Conservation (phyloP, 2,113 vertebrate species). For the Chaenocephalus aceratus region DNA sequence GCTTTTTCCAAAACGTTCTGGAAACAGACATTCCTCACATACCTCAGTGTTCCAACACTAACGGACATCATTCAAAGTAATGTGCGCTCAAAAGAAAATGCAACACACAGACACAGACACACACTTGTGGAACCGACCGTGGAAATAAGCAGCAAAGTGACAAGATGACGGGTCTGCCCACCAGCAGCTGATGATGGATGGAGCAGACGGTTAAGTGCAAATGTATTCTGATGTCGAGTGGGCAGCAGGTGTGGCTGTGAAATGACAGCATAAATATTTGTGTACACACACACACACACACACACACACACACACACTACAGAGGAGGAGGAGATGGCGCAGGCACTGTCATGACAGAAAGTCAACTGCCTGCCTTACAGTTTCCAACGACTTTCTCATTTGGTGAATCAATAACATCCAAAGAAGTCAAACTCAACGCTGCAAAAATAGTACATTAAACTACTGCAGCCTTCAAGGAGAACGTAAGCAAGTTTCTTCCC, state of each 20-base stretch:
- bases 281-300: neutral
- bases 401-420: neutral
- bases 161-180: neutral
- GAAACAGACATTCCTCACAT: constrained; percentile 43
- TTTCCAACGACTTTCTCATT: neutral
- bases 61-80: constrained; percentile 26
- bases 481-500: neutral
- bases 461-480: neutral
- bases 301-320: neutral
- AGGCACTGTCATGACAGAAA: neutral
- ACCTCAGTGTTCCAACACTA: constrained; percentile 19
- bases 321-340: neutral
- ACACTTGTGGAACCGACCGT: neutral
- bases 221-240: constrained; percentile 1
- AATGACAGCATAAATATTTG: constrained; percentile 5
- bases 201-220: neutral
- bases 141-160: neutral
- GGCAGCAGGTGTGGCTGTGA: constrained; percentile 1
- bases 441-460: neutral
- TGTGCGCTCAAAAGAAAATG: neutral
- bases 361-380: neutral
- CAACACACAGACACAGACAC: neutral
- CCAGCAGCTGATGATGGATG: neutral
- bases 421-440: neutral
- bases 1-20: constrained; percentile 35